Evolutionary conservation across 2,113 vertebrate genomes (phyloP).

Genomic region (Myotis davidii): DNA sequence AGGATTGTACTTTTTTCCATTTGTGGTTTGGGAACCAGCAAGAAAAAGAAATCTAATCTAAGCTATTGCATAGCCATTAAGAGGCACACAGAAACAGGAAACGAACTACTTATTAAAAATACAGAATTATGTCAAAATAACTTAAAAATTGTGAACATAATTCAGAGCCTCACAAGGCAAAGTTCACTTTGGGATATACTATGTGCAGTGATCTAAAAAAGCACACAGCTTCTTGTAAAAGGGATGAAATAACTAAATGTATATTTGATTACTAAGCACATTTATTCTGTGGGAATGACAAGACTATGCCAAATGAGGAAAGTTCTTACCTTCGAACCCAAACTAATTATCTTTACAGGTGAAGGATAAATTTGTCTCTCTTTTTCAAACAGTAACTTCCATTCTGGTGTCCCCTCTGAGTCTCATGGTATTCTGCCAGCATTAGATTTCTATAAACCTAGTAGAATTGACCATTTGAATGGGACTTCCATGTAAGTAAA

Average conservation of each 20-base stretch:
- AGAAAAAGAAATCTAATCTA: slow-evolving; percentile 39
- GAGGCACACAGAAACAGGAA: slow-evolving; percentile 52
- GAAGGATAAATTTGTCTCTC: background rate
- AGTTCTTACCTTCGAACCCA: background rate
- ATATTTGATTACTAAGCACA: background rate
- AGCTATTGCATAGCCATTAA: slow-evolving; percentile 36
- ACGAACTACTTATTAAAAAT: slow-evolving; percentile 66
- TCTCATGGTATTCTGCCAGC: background rate
- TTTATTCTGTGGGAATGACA: slow-evolving; percentile 15
- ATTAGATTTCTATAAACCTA: background rate
- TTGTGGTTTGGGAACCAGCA: slow-evolving; percentile 51
- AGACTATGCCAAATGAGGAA: background rate
- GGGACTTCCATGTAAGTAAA: background rate
- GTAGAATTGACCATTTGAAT: background rate
- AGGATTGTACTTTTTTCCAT: background rate
- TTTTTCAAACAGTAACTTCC: background rate
- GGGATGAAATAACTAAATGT: background rate
- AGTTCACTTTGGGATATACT: slow-evolving; percentile 32
- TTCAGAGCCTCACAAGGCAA: slow-evolving; percentile 45
- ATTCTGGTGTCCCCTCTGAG: background rate
- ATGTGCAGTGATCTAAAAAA: background rate
- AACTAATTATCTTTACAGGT: slow-evolving; percentile 35
- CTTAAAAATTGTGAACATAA: slow-evolving; percentile 45
- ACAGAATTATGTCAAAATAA: slow-evolving; percentile 66
- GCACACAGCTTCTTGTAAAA: slow-evolving; percentile 20